These are phyloP conservation scores for Ethmia dodecea DNA, from an alignment of 2,888 invertebrate species.

Conservation along the genomic window DNA sequence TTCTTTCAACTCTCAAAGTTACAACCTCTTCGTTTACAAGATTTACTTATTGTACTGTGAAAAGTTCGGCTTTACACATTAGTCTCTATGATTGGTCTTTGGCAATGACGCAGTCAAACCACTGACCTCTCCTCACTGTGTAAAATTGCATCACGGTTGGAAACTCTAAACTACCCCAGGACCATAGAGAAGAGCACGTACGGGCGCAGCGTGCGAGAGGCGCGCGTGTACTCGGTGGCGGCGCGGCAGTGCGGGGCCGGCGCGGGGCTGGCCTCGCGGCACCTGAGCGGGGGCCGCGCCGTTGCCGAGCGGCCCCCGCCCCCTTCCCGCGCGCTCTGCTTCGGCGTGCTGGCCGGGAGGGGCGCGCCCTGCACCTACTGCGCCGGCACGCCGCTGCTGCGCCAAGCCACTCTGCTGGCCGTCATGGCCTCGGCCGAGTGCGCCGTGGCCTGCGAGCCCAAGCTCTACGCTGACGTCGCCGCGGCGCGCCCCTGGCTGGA, in stretches of 20 bases:
- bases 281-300: constrained; percentile 16
- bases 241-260: constrained; percentile 21
- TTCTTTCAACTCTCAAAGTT: too few species aligned
- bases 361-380: constrained; percentile 44
- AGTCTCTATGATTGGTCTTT: too few species aligned
- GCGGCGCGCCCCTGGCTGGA: constrained; percentile 40
- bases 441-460: constrained; percentile 49
- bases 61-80: too few species aligned
- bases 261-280: constrained; percentile 1
- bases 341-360: constrained; percentile 28
- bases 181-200: constrained; percentile 21
- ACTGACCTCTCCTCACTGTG: too few species aligned
- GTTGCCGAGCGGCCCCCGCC: constrained; percentile 1
- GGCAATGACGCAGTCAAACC: too few species aligned
- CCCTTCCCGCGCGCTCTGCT: constrained; percentile 27
- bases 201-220: constrained; percentile 28
- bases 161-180: too few species aligned
- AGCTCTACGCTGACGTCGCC: constrained; percentile 43
- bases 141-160: too few species aligned
- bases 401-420: constrained; percentile 29
- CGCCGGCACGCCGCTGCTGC: constrained; percentile 51
- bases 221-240: constrained; percentile 23
- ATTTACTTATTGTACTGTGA: too few species aligned
- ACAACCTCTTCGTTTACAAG: too few species aligned
- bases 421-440: constrained; percentile 44